Evolutionary conservation across 2,797 vertebrate genomes (phyloP).

Genomic region (Channa striata): DNA sequence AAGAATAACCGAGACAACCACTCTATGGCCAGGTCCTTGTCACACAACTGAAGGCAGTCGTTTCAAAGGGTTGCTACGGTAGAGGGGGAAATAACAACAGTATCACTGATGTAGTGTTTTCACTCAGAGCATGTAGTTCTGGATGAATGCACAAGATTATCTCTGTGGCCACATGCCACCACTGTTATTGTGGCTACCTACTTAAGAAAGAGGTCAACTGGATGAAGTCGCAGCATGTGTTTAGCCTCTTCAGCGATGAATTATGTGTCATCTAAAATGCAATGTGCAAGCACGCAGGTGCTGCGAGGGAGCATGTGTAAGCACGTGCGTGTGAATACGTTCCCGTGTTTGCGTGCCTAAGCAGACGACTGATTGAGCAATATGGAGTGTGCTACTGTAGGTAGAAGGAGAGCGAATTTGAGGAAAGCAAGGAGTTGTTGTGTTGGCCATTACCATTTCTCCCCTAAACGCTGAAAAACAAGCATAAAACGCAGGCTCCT

Average conservation of each 20-base stretch:
- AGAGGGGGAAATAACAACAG: conserved; percentile 40
- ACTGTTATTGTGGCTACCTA: conserved; percentile 64
- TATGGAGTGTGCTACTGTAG: conserved; percentile 42
- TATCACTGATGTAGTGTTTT: conserved; percentile 46
- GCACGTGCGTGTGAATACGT: conserved; percentile 42
- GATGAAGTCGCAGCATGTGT: conserved; percentile 74
- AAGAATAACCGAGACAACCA: conserved; percentile 62
- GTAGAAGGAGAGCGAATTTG: conserved; percentile 35
- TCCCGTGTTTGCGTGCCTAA: conserved; percentile 56
- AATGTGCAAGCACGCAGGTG: conserved; percentile 74
- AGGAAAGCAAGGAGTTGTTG: conserved; percentile 40
- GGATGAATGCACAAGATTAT: conserved; percentile 57
- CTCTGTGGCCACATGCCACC: conserved; percentile 60
- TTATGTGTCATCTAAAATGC: conserved; percentile 74
- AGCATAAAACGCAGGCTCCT: conserved; percentile 45
- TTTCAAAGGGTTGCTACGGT: conserved; percentile 58
- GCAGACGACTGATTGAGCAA: conserved; percentile 71
- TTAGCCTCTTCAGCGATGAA: conserved; percentile 69
- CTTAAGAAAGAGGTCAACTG: conserved; percentile 79
- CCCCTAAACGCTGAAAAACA: conserved; percentile 37
- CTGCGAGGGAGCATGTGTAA: conserved; percentile 49
- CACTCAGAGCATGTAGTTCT: conserved; percentile 38
- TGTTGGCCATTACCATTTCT: conserved; percentile 47
- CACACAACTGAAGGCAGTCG: conserved; percentile 54
- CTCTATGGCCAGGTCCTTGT: conserved; percentile 62